phyloP scores from a whole-genome alignment of 2,888 invertebrate species.

The Lampropteryx suffumata region DNA sequence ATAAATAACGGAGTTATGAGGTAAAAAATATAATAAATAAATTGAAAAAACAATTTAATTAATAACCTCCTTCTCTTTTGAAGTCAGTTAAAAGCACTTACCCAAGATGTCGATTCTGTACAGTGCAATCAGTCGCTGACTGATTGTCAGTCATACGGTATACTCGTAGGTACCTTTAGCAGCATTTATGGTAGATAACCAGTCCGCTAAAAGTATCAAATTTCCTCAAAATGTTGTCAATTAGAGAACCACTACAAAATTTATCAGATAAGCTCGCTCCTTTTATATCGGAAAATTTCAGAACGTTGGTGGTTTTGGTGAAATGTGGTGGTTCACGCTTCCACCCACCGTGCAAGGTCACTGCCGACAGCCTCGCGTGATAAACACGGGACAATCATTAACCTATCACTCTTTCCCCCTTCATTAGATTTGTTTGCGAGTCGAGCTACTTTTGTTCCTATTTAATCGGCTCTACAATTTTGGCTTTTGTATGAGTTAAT shows the following conservation, averaged over 20 bases:
- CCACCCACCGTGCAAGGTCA: conserved; percentile 55
- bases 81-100: no score
- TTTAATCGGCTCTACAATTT: conserved; percentile 2
- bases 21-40: no score
- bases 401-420: conserved; percentile 42
- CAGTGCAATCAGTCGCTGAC: no score
- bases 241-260: conserved; percentile 1
- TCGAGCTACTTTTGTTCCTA: conserved; percentile 17
- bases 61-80: no score
- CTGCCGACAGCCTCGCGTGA: conserved; percentile 54
- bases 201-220: background rate
- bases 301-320: conserved; percentile 39
- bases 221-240: conserved; percentile 1
- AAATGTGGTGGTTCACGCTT: conserved; percentile 31
- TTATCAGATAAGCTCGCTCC: background rate
- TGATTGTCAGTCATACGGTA: no score
- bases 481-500: background rate
- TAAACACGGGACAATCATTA: conserved; percentile 49
- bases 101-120: no score
- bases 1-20: no score
- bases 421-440: conserved; percentile 31
- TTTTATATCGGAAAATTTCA: conserved; percentile 12
- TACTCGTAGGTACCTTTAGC: no score
- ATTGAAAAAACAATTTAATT: no score
- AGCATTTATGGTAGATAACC: no score